Base-by-base conservation (phyloP, 1,140 invertebrate genomes). In the Brachionus rotundiformis region DNA sequence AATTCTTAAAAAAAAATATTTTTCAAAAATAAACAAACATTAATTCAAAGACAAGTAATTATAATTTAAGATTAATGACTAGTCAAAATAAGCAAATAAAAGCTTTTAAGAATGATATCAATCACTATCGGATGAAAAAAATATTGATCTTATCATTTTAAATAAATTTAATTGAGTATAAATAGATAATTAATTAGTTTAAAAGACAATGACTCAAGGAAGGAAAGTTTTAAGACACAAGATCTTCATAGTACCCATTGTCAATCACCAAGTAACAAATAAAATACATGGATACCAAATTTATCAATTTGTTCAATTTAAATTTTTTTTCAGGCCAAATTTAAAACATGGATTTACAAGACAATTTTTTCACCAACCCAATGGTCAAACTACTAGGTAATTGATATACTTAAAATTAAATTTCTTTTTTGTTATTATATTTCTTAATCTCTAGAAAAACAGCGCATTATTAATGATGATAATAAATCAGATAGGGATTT, bases 111-210 rank as follows among this genome's bases (percentile, higher is more conserved):
- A 54, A 54, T 16, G 47, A 54, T 54, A 54, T 54, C 47, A 54
- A 54, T 54, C 47, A 54, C 47, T 7, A 54, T 54, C 47, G 47
- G 47, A 54, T 54, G 16, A 54, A 54, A 54, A 54, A 54, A 54
- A 54, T 49, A 49, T 54, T 54, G 47, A 54, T 54, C 47, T 54
- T 54, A 54, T 54, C 47, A 19, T 54, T 54, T 25, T 19, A 54
- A 54, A 54, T 16, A 54, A 54, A 54, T 54, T 54, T 54, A 54
- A 54, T 54, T 54, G 47, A 54, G 19, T 54, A 54, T 49, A 54
- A 54, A 54, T 54, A 54, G 47, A 54, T 54, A 54, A 54, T 54
- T 54, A 54, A 54, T 54, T 54, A 54, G 47, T 54, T 54, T 54
- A 23, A 25, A 54, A 54, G 47, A 54, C 47, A 54, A 54, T 54